Evolutionary conservation across 2,113 vertebrate species (phyloP).

Genomic region (Lathamus discolor): DNA sequence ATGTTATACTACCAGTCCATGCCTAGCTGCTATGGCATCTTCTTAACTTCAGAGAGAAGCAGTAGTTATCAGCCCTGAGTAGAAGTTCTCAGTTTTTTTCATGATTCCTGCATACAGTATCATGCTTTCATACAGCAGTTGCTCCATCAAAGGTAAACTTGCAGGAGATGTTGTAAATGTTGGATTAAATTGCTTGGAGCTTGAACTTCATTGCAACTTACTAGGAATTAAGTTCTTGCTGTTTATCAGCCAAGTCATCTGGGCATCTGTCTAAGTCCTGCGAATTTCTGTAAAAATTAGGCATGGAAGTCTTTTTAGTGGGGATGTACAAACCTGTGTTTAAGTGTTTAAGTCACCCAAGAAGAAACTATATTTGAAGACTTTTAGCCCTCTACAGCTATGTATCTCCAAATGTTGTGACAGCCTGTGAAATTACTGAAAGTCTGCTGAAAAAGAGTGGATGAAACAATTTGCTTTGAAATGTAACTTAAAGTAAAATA

Average conservation of each 20-base stretch:
- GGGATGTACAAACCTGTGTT: neutral
- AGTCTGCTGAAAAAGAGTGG: neutral
- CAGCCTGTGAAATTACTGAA: neutral
- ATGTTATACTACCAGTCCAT: neutral
- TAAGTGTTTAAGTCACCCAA: neutral
- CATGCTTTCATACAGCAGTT: neutral
- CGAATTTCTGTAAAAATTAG: neutral
- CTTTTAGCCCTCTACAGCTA: neutral
- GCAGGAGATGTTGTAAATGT: neutral
- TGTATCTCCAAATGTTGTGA: neutral
- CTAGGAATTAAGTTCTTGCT: neutral
- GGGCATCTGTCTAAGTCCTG: neutral
- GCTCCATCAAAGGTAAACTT: neutral
- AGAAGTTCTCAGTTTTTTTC: neutral
- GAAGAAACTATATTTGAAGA: neutral
- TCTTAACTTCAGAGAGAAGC: neutral
- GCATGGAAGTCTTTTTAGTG: neutral
- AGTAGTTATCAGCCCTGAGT: neutral
- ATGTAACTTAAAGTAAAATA: neutral
- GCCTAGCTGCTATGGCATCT: neutral
- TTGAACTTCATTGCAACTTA: neutral
- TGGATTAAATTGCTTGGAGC: neutral
- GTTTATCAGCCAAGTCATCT: neutral
- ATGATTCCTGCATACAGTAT: neutral
- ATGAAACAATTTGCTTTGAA: neutral